A percentile compares a stretch with the other conserved stretches of the same genome.
Evolutionary conservation across 2,888 invertebrate species (phyloP).

Genomic region (Trachelus troglodyta): DNA sequence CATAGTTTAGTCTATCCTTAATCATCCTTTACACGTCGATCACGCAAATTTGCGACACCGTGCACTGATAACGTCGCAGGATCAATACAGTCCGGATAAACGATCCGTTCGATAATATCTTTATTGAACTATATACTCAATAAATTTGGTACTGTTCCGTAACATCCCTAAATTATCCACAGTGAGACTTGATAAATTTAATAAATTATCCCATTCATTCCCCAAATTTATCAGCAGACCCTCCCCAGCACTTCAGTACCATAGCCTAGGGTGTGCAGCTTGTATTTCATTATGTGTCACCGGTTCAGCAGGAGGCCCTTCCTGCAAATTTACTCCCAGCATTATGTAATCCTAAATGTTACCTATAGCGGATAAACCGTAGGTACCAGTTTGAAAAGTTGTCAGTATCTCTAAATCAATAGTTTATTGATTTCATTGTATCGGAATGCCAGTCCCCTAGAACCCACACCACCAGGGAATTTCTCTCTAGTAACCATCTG

Average conservation of each 20-base stretch:
- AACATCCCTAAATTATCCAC: not conserved
- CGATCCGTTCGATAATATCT: not conserved
- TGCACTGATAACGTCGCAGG: not conserved
- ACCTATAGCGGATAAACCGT: not conserved
- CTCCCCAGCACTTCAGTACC: slow-evolving; percentile 10
- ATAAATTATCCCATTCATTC: slow-evolving; percentile 55
- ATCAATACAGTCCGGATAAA: not conserved
- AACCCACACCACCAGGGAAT: slow-evolving; percentile 49
- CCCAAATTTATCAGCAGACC: slow-evolving; percentile 51
- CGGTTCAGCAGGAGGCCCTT: slow-evolving; percentile 17
- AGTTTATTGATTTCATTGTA: slow-evolving; percentile 57
- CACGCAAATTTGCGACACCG: not conserved
- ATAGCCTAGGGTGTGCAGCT: slow-evolving; percentile 26
- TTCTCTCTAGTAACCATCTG: slow-evolving; percentile 58
- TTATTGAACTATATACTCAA: not conserved
- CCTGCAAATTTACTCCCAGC: not conserved
- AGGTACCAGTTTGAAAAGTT: not conserved
- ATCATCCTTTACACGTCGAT: not conserved
- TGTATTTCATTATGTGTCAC: slow-evolving; percentile 47
- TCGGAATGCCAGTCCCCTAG: slow-evolving; percentile 1
- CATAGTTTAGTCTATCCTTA: not conserved
- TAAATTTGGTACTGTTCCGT: not conserved
- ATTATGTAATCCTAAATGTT: not conserved
- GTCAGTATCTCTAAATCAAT: not conserved
- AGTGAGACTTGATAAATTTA: slow-evolving; percentile 49